phyloP scores from a whole-genome alignment of 2,797 vertebrate species.

The Pangasius macronema region DNA sequence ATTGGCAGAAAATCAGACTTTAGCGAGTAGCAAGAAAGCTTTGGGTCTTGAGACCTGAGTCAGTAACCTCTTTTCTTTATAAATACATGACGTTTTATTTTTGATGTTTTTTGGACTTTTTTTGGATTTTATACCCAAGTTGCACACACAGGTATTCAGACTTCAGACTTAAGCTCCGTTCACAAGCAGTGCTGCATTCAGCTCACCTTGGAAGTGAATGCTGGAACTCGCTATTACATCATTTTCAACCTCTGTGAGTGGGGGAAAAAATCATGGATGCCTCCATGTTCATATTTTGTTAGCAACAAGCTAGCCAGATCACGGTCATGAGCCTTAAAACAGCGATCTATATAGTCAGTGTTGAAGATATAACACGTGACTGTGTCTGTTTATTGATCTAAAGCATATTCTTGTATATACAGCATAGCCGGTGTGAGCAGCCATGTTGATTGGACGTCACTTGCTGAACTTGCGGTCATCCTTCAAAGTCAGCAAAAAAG shows the following conservation, averaged over 20 bases:
- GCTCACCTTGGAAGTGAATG: background rate
- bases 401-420: too few species aligned
- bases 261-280: too few species aligned
- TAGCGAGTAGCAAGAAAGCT: background rate
- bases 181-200: background rate
- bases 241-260: background rate
- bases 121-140: background rate
- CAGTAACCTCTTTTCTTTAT: background rate
- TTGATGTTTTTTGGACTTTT: background rate
- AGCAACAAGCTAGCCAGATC: too few species aligned
- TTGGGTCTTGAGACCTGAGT: too few species aligned
- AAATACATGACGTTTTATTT: background rate
- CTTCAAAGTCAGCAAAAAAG: background rate
- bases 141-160: background rate
- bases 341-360: background rate
- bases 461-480: background rate
- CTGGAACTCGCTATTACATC: background rate
- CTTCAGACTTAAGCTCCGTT: background rate
- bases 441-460: background rate
- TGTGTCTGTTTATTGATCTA: too few species aligned
- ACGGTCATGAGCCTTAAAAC: background rate
- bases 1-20: background rate
- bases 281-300: background rate
- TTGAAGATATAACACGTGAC: too few species aligned
- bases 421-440: background rate